A percentile compares a stretch with the other conserved stretches of the same genome.
Evolutionary conservation across 1,140 invertebrate species (phyloP).

Genomic region (Drosophila bocqueti): DNA sequence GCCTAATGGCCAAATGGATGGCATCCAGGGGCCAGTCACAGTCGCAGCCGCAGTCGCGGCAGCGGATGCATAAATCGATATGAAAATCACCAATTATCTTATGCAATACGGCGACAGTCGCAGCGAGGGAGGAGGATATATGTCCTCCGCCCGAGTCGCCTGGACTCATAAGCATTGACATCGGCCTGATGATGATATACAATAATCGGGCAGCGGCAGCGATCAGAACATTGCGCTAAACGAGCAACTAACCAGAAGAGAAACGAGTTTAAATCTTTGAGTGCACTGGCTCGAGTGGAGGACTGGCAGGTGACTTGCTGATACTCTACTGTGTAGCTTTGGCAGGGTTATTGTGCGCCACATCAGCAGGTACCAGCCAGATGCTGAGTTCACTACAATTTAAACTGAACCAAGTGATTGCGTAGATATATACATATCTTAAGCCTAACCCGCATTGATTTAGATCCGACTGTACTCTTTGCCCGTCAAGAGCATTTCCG

Average conservation of each 20-base stretch:
- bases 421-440: background rate
- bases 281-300: background rate
- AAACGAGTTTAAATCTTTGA: constrained; percentile 32
- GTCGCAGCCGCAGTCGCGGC: background rate
- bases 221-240: constrained; percentile 75
- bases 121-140: constrained; percentile 17
- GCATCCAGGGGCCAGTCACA: constrained; percentile 2
- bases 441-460: background rate
- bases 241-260: constrained; percentile 52
- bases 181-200: constrained; percentile 74
- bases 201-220: constrained; percentile 72
- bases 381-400: background rate
- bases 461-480: background rate
- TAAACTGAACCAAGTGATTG: background rate
- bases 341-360: background rate
- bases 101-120: constrained; percentile 60
- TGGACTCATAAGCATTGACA: constrained; percentile 66
- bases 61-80: constrained; percentile 83
- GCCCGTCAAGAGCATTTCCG: constrained; percentile 12
- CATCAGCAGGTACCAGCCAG: background rate
- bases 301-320: background rate
- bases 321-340: constrained; percentile 13
- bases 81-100: constrained; percentile 84
- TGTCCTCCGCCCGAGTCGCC: background rate
- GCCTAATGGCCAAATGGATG: constrained; percentile 36